These are phyloP conservation scores for Pluvialis apricaria DNA, from an alignment of 2,113 vertebrate species.

Conservation along the genomic window DNA sequence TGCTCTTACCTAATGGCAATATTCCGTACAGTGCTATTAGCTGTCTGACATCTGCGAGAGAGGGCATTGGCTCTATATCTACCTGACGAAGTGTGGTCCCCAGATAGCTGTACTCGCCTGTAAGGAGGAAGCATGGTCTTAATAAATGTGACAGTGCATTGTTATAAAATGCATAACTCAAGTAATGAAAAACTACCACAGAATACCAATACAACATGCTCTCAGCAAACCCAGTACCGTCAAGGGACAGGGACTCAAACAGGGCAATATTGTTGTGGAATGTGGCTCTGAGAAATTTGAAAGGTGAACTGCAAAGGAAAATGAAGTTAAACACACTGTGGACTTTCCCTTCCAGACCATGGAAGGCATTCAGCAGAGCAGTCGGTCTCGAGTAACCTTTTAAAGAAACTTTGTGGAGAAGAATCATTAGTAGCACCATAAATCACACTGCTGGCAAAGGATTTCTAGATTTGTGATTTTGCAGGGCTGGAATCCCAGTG, in stretches of 20 bases:
- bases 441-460: conserved; percentile 16
- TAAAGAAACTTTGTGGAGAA: conserved; percentile 7
- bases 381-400: not conserved
- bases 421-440: not conserved
- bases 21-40: conserved; percentile 81
- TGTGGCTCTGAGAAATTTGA: not conserved
- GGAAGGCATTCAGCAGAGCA: not conserved
- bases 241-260: not conserved
- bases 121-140: not conserved
- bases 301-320: not conserved
- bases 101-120: conserved; percentile 81
- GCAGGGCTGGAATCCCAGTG: not conserved
- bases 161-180: not conserved
- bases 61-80: conserved; percentile 78
- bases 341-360: not conserved
- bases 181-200: not conserved
- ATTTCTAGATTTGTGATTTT: not conserved
- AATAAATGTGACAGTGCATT: not conserved
- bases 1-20: conserved; percentile 81
- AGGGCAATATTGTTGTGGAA: not conserved
- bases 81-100: conserved; percentile 67
- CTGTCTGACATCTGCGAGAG: conserved; percentile 79
- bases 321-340: not conserved
- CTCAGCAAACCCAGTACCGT: fast-evolving
- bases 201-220: fast-evolving